These are phyloP conservation scores for Phocoena phocoena DNA, from an alignment of 2,113 vertebrate species.

Conservation along the genomic window DNA sequence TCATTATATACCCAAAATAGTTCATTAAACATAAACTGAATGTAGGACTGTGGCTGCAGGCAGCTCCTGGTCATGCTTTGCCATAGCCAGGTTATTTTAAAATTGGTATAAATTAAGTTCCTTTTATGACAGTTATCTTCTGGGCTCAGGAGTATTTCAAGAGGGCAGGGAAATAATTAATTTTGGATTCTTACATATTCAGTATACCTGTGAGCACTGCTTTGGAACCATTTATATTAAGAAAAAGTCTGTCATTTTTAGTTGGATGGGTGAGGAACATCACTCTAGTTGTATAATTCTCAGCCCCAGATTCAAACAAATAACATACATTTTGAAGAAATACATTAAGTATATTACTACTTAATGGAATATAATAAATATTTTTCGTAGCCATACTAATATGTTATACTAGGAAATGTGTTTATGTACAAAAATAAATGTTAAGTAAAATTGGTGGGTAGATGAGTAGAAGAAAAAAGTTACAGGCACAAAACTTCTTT, in stretches of 20 bases:
- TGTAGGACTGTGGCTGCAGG: background rate
- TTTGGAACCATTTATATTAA: background rate
- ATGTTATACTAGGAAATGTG: background rate
- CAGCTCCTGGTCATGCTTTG: conserved; percentile 37
- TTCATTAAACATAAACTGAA: conserved; percentile 63
- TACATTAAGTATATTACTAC: background rate
- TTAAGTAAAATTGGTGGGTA: background rate
- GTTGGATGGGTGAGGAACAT: background rate
- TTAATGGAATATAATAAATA: background rate
- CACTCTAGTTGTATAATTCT: background rate
- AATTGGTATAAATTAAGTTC: conserved; percentile 57
- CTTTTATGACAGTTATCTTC: conserved; percentile 57
- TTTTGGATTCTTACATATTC: conserved; percentile 57
- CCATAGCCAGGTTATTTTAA: conserved; percentile 56
- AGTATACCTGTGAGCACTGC: conserved; percentile 27
- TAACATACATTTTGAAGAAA: background rate
- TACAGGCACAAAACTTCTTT: background rate
- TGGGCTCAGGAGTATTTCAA: conserved; percentile 48
- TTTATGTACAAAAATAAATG: background rate
- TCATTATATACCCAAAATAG: conserved; percentile 66
- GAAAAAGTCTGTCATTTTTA: conserved; percentile 13
- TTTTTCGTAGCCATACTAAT: background rate
- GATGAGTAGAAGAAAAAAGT: background rate
- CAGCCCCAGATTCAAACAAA: background rate
- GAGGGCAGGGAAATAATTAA: conserved; percentile 65